Conservation (phyloP, 2,113 vertebrate species). For the Ophiodon elongatus region DNA sequence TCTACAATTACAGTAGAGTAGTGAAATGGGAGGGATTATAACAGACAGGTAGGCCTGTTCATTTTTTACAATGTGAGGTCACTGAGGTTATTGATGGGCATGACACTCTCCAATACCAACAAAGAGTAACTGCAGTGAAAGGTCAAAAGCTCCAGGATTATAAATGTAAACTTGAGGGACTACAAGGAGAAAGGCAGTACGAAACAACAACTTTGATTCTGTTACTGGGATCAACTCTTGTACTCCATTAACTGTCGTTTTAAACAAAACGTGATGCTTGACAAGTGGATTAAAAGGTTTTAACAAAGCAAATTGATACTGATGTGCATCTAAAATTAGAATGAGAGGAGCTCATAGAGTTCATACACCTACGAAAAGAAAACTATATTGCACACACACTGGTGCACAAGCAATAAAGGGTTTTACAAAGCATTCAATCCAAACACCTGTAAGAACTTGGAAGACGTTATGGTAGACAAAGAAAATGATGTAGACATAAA, state of each 20-base stretch:
- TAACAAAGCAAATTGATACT: not conserved
- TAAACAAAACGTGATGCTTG: not conserved
- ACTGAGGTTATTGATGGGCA: not conserved
- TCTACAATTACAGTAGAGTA: conserved; percentile 30
- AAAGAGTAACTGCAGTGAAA: not conserved
- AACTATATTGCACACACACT: not conserved
- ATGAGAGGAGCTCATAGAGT: not conserved
- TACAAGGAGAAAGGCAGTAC: not conserved
- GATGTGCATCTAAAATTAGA: not conserved
- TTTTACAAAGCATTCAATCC: not conserved
- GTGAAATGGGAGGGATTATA: conserved; percentile 58
- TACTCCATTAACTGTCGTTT: not conserved
- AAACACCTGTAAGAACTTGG: no score
- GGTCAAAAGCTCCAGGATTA: not conserved
- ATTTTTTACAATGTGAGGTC: not conserved
- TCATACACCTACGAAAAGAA: not conserved
- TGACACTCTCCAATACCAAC: not conserved
- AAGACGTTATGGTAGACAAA: conserved; percentile 8
- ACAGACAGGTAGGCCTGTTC: not conserved
- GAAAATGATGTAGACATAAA: not conserved
- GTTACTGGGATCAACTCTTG: not conserved
- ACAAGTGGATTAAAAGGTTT: not conserved
- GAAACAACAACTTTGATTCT: not conserved
- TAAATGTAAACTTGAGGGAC: not conserved
- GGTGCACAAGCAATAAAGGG: not conserved